Percentiles rank a stretch among this genome's conserved stretches.
Evolutionary conservation across 2,888 invertebrate genomes (phyloP).

Genomic region (Cheilosia scutellata): DNA sequence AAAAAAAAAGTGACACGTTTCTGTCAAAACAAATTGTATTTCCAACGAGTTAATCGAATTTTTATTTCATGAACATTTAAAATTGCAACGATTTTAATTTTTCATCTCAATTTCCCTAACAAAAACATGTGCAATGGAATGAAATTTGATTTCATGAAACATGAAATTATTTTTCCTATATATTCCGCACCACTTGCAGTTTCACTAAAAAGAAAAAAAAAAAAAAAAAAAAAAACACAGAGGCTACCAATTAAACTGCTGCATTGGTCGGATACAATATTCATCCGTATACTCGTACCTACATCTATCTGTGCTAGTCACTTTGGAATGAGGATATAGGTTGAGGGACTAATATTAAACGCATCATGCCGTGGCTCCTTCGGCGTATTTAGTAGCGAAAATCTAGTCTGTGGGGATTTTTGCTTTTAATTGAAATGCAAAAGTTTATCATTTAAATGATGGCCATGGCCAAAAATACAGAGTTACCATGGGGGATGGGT

Average conservation of each 20-base stretch:
- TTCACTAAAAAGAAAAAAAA: constrained; percentile 9
- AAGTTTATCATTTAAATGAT: constrained; percentile 27
- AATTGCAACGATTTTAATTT: constrained; percentile 31
- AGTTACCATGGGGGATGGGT: too few relatives aligned
- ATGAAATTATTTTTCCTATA: background rate
- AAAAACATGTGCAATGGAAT: background rate
- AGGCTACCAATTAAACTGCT: constrained; percentile 28
- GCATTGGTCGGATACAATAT: constrained; percentile 3
- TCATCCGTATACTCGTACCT: background rate
- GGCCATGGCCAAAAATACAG: too few relatives aligned
- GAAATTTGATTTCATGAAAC: constrained; percentile 9
- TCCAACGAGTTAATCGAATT: constrained; percentile 47
- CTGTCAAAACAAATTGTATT: constrained; percentile 42
- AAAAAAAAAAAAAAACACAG: background rate
- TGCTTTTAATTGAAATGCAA: constrained; percentile 37
- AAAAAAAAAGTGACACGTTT: background rate
- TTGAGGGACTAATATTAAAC: too few relatives aligned
- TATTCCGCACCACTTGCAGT: background rate
- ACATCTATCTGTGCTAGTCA: background rate
- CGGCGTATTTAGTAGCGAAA: constrained; percentile 11
- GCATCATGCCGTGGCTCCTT: background rate
- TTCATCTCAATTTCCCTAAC: constrained; percentile 4
- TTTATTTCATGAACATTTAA: constrained; percentile 7
- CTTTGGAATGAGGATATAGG: background rate
- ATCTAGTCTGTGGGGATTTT: constrained; percentile 1